Evolutionary conservation across 2,113 vertebrate species (phyloP), one percentile per base, ranked within the genome.

Genomic region (Psettodes erumei): DNA sequence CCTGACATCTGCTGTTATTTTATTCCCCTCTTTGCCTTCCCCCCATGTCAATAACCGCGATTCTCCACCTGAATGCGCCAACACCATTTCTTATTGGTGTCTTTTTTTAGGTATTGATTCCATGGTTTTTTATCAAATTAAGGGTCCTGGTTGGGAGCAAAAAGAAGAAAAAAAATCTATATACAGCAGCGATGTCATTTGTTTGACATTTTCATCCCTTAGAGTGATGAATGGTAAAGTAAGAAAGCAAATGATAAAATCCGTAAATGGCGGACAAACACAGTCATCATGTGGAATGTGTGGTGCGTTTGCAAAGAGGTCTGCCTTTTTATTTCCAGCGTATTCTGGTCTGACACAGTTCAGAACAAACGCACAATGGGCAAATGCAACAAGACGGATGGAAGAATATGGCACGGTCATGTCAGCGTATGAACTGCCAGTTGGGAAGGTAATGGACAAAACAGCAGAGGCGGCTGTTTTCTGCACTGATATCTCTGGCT

Each of bases 61-160:
- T 84, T 81, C 80, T 77, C 81, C 58, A 63, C 53, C 82, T 76
- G 48, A 89, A 88, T 62, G 48, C 53, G 55, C 81, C 81, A 81
- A 86, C 83, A 86, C 51, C 30, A 51, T 87, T 76, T 82, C 56
- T 88, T 91, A 84, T 87, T 87, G 84, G 86, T 86, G 67, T 87
- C 85, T 85, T 89, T 91, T 89, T 92, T 88, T 77, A 81, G 59
- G 56, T 78, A 92, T 93, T 23, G 91, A 93, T 92, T 88, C 86
- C 79, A 80, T 75, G 71, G 56, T 89, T 90, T 84, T 79, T 92
- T 81, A 90, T 92, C 90, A 90, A 93, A 91, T 92, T 82, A 92
- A 74, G 83, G 59, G 47, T 61, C 64, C 70, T 83, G 70, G 73
- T 87, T 75, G 58, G 71, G 66, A 64, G 65, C n/a, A n/a, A n/a